Percentiles rank a stretch among this genome's conserved stretches.
These are phyloP conservation scores for Trileptium ribeirensis DNA, from an alignment of 2,888 invertebrate genomes.

Conservation along the genomic window DNA sequence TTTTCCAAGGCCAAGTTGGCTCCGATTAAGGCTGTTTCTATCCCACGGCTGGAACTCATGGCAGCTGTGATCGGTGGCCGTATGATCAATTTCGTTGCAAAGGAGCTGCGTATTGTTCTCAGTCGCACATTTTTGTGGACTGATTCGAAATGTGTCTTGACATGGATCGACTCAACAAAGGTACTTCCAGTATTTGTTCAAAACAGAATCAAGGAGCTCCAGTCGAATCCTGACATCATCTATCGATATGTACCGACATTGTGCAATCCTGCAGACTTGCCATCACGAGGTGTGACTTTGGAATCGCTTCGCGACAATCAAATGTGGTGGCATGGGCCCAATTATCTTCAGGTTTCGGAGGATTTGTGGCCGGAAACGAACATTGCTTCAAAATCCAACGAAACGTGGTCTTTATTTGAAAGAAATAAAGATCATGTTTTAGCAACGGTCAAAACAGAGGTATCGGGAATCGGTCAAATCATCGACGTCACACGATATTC, in stretches of 20 bases:
- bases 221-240: constrained; percentile 18
- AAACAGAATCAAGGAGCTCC: constrained; percentile 40
- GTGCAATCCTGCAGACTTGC: constrained; percentile 44
- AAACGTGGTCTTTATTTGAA: background rate
- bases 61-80: constrained; percentile 19
- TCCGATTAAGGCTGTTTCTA: constrained; percentile 35
- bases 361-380: background rate
- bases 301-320: constrained; percentile 20
- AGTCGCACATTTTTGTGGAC: constrained; percentile 28
- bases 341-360: constrained; percentile 27
- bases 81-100: constrained; percentile 23
- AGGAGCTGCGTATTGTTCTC: constrained; percentile 33
- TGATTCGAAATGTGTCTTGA: constrained; percentile 34
- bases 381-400: background rate
- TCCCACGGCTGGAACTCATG: constrained; percentile 33
- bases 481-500: background rate
- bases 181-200: constrained; percentile 31
- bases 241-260: constrained; percentile 39
- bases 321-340: constrained; percentile 42
- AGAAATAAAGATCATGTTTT: background rate
- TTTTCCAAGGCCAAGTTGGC: constrained; percentile 35
- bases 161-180: constrained; percentile 33
- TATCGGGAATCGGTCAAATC: constrained; percentile 23
- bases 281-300: constrained; percentile 34
- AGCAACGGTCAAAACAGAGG: background rate